Percentiles rank a stretch among this genome's conserved stretches.
Evolutionary conservation across 2,888 invertebrate genomes (phyloP).

Genomic region (Mesoligia furuncula): DNA sequence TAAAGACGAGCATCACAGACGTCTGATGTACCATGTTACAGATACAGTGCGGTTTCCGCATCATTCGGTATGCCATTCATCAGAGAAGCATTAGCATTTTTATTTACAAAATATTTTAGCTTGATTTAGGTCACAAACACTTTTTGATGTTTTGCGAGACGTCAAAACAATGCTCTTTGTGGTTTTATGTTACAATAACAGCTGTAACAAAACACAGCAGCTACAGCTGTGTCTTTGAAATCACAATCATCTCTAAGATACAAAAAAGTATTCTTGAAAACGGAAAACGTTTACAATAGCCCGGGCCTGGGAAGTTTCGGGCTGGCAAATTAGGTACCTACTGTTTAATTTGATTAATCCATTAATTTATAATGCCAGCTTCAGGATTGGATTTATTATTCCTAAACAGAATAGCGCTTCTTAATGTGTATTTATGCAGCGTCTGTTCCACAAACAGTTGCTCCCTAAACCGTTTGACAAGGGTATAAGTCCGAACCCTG

Average conservation of each 20-base stretch:
- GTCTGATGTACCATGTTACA: conserved; percentile 17
- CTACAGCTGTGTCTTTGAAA: conserved; percentile 23
- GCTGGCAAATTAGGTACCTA: background rate
- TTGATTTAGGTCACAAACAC: conserved; percentile 61
- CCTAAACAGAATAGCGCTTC: conserved; percentile 13
- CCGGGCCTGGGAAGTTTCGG: background rate
- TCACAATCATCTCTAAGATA: conserved; percentile 1
- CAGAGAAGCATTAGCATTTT: conserved; percentile 43
- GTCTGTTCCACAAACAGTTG: background rate
- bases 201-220: too few species aligned
- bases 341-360: conserved; percentile 11
- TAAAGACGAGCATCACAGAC: conserved; percentile 4
- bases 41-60: conserved; percentile 11
- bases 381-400: conserved; percentile 7
- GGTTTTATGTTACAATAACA: conserved; percentile 25
- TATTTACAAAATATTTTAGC: conserved; percentile 65
- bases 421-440: conserved; percentile 27
- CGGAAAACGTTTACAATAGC: background rate
- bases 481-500: background rate
- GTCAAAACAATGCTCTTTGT: conserved; percentile 54
- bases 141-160: conserved; percentile 51
- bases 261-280: background rate
- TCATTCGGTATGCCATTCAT: conserved; percentile 48
- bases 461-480: conserved; percentile 29
- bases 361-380: conserved; percentile 11